phyloP scores from a whole-genome alignment of 2,113 vertebrate genomes.

The Cyrtonyx montezumae region DNA sequence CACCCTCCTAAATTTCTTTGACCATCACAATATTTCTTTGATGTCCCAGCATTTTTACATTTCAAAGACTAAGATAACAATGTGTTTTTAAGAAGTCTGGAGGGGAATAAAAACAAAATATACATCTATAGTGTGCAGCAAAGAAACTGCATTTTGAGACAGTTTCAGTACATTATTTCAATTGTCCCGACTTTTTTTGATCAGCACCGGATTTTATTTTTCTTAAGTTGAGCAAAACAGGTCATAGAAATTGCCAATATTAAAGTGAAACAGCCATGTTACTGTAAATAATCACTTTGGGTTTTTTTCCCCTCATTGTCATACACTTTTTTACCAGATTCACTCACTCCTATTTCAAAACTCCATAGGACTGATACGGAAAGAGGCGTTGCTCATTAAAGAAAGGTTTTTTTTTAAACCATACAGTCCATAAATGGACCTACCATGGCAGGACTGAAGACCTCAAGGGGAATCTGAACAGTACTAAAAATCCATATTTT shows the following conservation, averaged over 20 bases:
- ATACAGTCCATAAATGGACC: constrained; percentile 18
- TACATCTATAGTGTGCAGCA: neutral
- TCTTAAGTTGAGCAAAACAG: neutral
- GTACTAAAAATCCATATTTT: neutral
- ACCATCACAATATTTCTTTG: constrained; percentile 79
- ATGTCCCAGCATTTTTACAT: constrained; percentile 77
- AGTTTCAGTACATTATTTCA: neutral
- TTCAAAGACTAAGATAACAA: constrained; percentile 81
- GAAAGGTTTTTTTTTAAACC: neutral
- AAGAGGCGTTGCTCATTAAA: constrained; percentile 10
- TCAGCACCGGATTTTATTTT: neutral
- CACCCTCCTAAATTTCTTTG: constrained; percentile 72
- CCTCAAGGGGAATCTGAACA: neutral
- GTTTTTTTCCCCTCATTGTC: neutral
- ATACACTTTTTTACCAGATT: no score
- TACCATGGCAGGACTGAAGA: neutral
- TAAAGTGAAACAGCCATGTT: neutral
- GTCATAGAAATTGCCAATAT: neutral
- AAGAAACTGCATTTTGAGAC: constrained; percentile 20
- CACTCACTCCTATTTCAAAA: constrained; percentile 27
- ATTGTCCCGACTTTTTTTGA: constrained; percentile 47
- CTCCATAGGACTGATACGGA: neutral
- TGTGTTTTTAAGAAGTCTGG: constrained; percentile 76
- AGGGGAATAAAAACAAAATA: constrained; percentile 65
- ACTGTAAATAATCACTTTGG: neutral